Evolutionary conservation across 2,797 vertebrate genomes (phyloP), one percentile per base, ranked within the genome.

Genomic region (Sardinella longiceps): DNA sequence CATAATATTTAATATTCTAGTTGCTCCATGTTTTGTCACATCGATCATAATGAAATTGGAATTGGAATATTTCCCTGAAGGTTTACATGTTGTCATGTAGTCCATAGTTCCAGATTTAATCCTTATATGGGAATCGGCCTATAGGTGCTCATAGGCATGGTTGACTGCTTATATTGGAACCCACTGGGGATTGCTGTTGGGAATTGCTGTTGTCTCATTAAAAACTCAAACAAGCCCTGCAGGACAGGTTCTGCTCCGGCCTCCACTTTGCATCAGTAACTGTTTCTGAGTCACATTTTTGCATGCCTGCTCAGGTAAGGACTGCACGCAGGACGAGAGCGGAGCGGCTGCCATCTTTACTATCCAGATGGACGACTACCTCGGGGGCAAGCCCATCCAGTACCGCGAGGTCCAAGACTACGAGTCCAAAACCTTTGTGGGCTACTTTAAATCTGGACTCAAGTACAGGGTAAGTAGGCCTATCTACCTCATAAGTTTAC

Each of bases 391-490:
- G 2, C 96, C 97, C 0, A 86, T 98, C 84, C 97, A 98, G 92
- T 95, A 96, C 87, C 94, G 97, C 0, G 97, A 98, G 86, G 95
- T 96, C 82, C 97, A 98, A 89, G 95, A 94, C 81, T 92, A 95
- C 0, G 97, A 98, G 92, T 97, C 97, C 0, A 81, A 90, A 20
- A 92, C 95, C 39, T 98, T 98, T 91, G 89, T 93, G 0, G 96
- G 97, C 4, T 98, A 98, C 94, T 98, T 98, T 93, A 98, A 98
- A 88, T 92, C 92, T 0, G 97, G 97, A 87, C 91, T 98, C 86
- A 97, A 96, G 83, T 98, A 98, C 92, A 97, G 97, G 96, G 97
- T 94, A 88, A 81, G n/a, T 51, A 43, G 6, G 2, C 43, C 4
- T 0, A 80, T 30, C 43, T n/a, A n/a, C 9, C 43, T 14, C 33